Conservation (phyloP, 37 sponge, comb jelly and placozoan genomes). For the Eunapius fragilis region DNA sequence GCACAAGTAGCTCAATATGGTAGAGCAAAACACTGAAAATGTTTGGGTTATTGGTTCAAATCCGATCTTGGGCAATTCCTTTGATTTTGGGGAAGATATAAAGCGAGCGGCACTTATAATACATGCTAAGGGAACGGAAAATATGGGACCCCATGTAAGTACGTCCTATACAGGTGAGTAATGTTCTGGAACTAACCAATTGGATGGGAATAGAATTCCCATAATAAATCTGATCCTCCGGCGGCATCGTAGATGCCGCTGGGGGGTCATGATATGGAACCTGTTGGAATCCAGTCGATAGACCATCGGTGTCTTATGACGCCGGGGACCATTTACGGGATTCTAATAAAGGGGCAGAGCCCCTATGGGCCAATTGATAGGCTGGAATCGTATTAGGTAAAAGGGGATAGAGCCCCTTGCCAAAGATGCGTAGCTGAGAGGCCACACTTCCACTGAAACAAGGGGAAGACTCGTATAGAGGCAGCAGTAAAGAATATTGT, state of each 20-base stretch:
- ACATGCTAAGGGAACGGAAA: constrained; percentile 66
- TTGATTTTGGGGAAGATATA: constrained; percentile 80
- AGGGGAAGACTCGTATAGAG: constrained; percentile 70
- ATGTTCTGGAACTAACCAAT: constrained; percentile 40
- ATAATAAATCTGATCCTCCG: neutral
- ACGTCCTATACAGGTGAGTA: constrained; percentile 69
- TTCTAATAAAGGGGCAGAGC: neutral
- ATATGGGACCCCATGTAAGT: neutral
- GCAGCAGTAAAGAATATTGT: constrained; percentile 91
- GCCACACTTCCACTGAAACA: constrained; percentile 82
- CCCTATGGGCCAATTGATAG: constrained; percentile 8
- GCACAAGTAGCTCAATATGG: constrained; percentile 69
- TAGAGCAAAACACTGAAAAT: constrained; percentile 77
- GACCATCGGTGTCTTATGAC: too few species aligned
- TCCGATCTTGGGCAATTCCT: constrained; percentile 57
- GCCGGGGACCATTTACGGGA: too few species aligned
- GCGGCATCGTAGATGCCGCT: neutral
- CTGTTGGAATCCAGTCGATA: too few species aligned
- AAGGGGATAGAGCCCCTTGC: constrained; percentile 37
- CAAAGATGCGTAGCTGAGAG: constrained; percentile 82
- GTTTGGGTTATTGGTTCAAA: constrained; percentile 64
- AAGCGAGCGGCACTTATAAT: constrained; percentile 78
- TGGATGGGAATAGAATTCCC: constrained; percentile 1
- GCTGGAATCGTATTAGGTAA: constrained; percentile 54
- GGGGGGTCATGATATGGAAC: neutral